phyloP scores from a whole-genome alignment of 2,113 vertebrate species.

The Circaetus gallicus region DNA sequence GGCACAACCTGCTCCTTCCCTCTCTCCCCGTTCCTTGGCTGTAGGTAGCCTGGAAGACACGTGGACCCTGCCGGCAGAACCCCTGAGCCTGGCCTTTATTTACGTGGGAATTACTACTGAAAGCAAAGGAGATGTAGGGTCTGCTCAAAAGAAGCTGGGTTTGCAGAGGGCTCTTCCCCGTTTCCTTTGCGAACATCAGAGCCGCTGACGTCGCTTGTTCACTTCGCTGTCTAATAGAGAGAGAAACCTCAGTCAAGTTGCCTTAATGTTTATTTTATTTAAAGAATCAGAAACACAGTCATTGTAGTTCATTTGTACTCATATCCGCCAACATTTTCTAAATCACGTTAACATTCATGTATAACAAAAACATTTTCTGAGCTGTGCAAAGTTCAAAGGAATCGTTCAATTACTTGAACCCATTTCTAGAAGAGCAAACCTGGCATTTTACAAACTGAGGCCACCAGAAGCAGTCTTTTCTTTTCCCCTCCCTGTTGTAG shows the following conservation, averaged over 20 bases:
- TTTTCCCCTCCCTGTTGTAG: background rate
- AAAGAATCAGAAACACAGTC: conserved; percentile 79
- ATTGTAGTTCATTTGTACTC: conserved; percentile 68
- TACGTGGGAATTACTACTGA: background rate
- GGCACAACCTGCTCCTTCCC: background rate
- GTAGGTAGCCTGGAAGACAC: accelerated
- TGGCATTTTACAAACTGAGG: conserved; percentile 48
- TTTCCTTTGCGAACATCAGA: background rate
- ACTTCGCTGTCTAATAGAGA: background rate
- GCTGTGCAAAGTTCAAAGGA: conserved; percentile 76
- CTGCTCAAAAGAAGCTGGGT: background rate
- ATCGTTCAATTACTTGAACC: conserved; percentile 54
- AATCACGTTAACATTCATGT: conserved; percentile 73
- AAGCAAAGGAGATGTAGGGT: background rate
- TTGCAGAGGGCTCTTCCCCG: background rate
- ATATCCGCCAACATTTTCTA: conserved; percentile 67
- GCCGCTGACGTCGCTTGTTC: background rate
- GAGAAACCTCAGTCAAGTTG: background rate
- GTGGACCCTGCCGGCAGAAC: accelerated
- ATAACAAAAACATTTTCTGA: conserved; percentile 72
- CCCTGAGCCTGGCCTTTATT: background rate
- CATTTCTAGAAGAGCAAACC: conserved; percentile 44
- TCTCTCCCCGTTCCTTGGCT: background rate
- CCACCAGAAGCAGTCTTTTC: conserved; percentile 20
- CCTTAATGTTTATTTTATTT: conserved; percentile 76